Conservation (phyloP, 2,888 invertebrate genomes). For the Ceratothoa steindachneri region DNA sequence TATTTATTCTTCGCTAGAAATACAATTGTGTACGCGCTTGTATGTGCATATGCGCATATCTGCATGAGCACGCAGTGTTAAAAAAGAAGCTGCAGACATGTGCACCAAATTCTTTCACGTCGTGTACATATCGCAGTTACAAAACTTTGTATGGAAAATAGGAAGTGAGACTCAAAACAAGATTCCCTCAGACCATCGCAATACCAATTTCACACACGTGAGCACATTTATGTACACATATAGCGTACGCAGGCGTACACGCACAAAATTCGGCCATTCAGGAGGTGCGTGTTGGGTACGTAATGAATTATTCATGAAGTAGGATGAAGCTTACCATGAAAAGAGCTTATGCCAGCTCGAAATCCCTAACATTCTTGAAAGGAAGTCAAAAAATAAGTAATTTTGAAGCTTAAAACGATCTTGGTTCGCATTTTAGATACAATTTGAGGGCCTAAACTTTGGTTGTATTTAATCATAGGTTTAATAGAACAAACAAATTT, state of each 20-base stretch:
- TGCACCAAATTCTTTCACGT: not conserved
- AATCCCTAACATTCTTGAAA: not conserved
- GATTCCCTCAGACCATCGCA: not conserved
- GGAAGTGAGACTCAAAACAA: not conserved
- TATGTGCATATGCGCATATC: not conserved
- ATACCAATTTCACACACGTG: too few species aligned
- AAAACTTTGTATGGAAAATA: not conserved
- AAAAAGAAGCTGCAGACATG: not conserved
- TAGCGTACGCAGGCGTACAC: not conserved
- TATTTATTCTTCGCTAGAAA: not conserved
- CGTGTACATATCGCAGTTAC: not conserved
- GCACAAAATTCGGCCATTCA: not conserved
- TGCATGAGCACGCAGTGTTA: not conserved
- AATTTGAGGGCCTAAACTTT: not conserved
- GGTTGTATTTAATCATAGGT: not conserved
- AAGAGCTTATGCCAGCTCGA: not conserved
- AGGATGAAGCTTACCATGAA: not conserved
- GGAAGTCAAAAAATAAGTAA: not conserved
- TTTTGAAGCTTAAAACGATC: not conserved
- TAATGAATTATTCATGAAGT: not conserved
- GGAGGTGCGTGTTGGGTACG: not conserved
- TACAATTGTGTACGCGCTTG: not conserved
- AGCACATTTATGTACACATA: too few species aligned
- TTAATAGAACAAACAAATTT: not conserved
- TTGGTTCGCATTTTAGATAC: not conserved